phyloP scores from a whole-genome alignment of 2,113 vertebrate genomes.

The Heloderma charlesbogerti region DNA sequence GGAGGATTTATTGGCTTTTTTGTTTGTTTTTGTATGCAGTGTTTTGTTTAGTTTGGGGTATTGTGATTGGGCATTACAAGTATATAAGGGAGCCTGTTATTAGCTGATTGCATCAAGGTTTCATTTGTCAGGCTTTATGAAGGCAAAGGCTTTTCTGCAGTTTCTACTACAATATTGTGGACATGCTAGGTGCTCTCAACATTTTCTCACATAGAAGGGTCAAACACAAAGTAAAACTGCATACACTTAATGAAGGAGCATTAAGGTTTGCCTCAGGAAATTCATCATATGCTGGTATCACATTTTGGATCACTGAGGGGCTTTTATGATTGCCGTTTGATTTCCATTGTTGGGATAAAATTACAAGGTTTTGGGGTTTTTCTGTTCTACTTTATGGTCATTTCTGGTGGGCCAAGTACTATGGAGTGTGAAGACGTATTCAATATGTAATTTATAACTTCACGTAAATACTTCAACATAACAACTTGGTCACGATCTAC shows the following conservation, averaged over 20 bases:
- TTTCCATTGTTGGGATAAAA: conserved; percentile 29
- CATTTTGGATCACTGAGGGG: not conserved
- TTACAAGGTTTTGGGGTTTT: not conserved
- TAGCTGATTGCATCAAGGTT: conserved; percentile 19
- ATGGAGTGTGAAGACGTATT: conserved; percentile 2
- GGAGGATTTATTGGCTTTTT: conserved; percentile 33
- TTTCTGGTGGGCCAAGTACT: not conserved
- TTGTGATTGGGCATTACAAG: conserved; percentile 29
- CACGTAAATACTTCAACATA: not conserved
- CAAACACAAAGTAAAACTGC: conserved; percentile 26
- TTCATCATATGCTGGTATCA: not conserved
- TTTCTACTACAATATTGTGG: conserved; percentile 69
- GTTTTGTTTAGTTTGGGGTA: conserved; percentile 6
- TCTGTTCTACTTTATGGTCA: conserved; percentile 17
- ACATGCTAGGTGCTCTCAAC: conserved; percentile 53
- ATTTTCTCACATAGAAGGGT: conserved; percentile 10
- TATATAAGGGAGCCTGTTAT: conserved; percentile 2
- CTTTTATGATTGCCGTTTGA: conserved; percentile 21
- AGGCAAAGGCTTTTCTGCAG: conserved; percentile 52
- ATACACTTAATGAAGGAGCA: conserved; percentile 30
- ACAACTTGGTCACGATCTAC: not conserved
- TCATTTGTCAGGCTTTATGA: conserved; percentile 45
- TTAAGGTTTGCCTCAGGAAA: conserved; percentile 49
- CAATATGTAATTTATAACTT: not conserved
- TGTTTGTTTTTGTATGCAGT: not conserved